A percentile compares a stretch with the other conserved stretches of the same genome.
These are phyloP conservation scores for Oeneis ivallda DNA, from an alignment of 2,888 invertebrate genomes.

Conservation along the genomic window DNA sequence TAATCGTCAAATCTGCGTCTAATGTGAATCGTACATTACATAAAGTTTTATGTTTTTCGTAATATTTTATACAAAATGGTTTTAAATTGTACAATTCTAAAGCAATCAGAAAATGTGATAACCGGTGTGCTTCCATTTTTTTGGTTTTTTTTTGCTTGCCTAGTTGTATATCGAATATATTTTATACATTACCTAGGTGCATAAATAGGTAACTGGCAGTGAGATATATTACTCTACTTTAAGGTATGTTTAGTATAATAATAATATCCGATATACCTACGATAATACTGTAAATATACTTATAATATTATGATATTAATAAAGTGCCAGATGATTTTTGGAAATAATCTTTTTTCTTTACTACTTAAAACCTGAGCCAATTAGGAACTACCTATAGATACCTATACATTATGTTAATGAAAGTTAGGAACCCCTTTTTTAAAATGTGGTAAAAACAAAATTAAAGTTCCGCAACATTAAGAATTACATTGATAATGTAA, in stretches of 20 bases:
- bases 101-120: conserved; percentile 37
- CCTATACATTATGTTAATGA: too few relatives aligned
- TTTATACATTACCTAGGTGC: background rate
- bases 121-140: conserved; percentile 50
- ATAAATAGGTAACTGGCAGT: conserved; percentile 50
- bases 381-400: background rate
- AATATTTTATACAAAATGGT: background rate
- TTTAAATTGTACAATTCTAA: background rate
- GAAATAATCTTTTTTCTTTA: conserved; percentile 42
- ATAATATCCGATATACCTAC: conserved; percentile 35
- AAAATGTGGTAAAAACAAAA: too few relatives aligned
- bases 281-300: conserved; percentile 61
- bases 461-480: too few relatives aligned
- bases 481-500: background rate
- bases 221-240: conserved; percentile 50
- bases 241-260: conserved; percentile 49
- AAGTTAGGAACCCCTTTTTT: too few relatives aligned
- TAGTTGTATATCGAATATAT: conserved; percentile 44
- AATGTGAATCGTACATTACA: background rate
- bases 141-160: conserved; percentile 48
- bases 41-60: background rate
- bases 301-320: conserved; percentile 45
- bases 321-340: conserved; percentile 72
- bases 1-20: too few relatives aligned
- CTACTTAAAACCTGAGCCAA: conserved; percentile 12